These are phyloP conservation scores for Mirounga angustirostris DNA, from an alignment of 2,113 vertebrate species.

Conservation along the genomic window DNA sequence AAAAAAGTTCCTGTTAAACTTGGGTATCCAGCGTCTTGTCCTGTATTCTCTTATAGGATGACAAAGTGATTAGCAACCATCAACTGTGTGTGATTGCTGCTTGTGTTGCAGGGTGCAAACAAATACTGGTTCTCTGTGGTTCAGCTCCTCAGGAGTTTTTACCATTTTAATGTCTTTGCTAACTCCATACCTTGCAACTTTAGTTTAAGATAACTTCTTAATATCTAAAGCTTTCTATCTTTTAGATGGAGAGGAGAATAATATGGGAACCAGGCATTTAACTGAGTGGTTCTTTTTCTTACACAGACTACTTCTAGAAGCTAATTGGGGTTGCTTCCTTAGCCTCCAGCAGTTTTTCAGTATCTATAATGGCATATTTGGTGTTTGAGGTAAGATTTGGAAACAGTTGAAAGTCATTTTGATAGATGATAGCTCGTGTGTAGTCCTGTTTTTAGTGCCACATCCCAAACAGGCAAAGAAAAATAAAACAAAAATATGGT, in stretches of 20 bases:
- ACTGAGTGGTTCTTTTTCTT: conserved; percentile 21
- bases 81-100: neutral
- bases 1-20: neutral
- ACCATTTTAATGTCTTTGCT: neutral
- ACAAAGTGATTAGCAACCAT: neutral
- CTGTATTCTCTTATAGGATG: neutral
- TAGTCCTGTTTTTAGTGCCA: neutral
- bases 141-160: neutral
- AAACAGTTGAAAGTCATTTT: conserved; percentile 1
- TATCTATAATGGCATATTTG: neutral
- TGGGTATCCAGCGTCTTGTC: neutral
- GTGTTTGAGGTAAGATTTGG: neutral
- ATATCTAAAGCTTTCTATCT: neutral
- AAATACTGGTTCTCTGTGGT: neutral
- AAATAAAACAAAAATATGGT: neutral
- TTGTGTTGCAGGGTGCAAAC: neutral
- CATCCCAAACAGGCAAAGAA: neutral
- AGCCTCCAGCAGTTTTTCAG: neutral
- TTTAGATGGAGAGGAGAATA: neutral
- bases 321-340: neutral
- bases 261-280: neutral
- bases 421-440: neutral
- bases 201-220: neutral
- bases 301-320: neutral
- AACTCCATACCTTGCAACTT: neutral